Base-by-base conservation (phyloP, 35 echinoderm and acorn worm species). In the Acanthaster planci region DNA sequence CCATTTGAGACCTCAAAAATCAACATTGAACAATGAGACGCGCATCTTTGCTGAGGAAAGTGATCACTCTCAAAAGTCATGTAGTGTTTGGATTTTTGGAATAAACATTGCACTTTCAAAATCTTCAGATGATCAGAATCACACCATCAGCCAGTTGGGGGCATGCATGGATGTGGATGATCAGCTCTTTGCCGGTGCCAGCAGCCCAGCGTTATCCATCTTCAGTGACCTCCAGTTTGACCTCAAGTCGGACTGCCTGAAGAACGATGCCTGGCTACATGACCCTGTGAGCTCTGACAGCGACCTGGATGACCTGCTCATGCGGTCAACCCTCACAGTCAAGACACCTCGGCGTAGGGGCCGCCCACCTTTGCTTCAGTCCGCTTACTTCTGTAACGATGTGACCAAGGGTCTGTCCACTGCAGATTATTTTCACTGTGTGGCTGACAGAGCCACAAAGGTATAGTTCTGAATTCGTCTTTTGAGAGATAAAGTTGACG, bases 401-500 rank as follows among this genome's bases (percentile, higher is more conserved):
- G 34, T 72, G 64, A 34, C 64, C 23, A 68, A 68, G 60, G 34
- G 60, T 68, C 34, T 68, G 7, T 68, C 60, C 2, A 72, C 64
- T 72, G 7, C 26, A 27, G 64, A 72, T 72, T 72, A 72, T 34
- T 72, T 72, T 72, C 64, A 72, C 34, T 34, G 34, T 72, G 64
- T 72, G 23, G 64, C 64, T 72, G 64, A 72, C 64, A 72, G 64
- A 72, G 64, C 30, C 10, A 72, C 18, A 72, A 72, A 72, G 64
- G 64, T 72, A 72, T 72, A 29, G 34, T 31, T 26, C 36, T 59
- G 42, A 21, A n/a, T n/a, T n/a, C n/a, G n/a, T n/a, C n/a, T n/a
- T n/a, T n/a, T n/a, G n/a, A n/a, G n/a, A n/a, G n/a, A n/a, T n/a
- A n/a, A n/a, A n/a, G n/a, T n/a, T n/a, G n/a, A n/a, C n/a, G n/a